Conservation (phyloP, 2,888 invertebrate species). For the Xestia c-nigrum region DNA sequence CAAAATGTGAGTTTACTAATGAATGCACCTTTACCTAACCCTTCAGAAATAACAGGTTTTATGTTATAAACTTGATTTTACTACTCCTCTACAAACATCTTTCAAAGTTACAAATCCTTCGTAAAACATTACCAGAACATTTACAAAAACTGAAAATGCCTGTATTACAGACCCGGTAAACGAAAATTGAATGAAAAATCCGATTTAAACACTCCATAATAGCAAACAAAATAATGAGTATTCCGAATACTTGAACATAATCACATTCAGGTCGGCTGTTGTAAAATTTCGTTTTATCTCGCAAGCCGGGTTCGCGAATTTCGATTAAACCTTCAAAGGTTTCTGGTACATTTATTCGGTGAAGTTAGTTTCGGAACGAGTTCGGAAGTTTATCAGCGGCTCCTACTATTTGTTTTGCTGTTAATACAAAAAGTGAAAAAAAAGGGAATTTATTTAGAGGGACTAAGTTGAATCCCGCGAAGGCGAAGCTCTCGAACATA, state of each 20-base stretch:
- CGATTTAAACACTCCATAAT: constrained; percentile 42
- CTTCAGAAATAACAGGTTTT: no score
- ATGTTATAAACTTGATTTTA: no score
- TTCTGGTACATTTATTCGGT: constrained; percentile 85
- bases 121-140: not conserved
- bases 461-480: no score
- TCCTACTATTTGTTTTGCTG: constrained; percentile 69
- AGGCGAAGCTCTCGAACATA: no score
- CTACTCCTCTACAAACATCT: no score
- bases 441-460: no score
- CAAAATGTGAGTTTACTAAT: no score
- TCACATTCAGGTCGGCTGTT: constrained; percentile 73
- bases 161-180: not conserved
- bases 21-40: no score
- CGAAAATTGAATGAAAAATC: constrained; percentile 31
- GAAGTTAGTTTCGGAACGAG: constrained; percentile 81
- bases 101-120: not conserved
- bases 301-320: constrained; percentile 73
- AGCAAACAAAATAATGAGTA: constrained; percentile 60
- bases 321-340: constrained; percentile 84
- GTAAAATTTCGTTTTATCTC: constrained; percentile 80
- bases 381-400: constrained; percentile 75
- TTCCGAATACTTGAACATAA: constrained; percentile 65
- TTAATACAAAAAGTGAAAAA: not conserved
- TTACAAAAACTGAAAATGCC: not conserved